Percentiles rank a stretch among this genome's conserved stretches.
Conservation (phyloP, 2,888 invertebrate species). For the Seira sanloemensis region DNA sequence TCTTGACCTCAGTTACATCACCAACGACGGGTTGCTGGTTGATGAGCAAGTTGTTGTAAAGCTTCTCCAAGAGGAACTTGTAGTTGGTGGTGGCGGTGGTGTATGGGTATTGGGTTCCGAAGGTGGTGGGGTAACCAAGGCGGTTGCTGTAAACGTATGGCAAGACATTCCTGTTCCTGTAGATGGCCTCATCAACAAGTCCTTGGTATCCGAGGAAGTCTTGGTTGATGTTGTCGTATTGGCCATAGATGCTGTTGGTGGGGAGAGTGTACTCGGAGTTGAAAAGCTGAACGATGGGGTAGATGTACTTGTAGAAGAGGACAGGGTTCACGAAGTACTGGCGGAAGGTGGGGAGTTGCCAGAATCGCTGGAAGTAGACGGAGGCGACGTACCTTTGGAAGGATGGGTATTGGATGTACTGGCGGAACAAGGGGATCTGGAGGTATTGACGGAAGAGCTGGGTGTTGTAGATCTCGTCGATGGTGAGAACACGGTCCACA, state of each 20-base stretch:
- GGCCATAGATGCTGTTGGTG: neutral
- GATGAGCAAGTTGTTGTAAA: conserved; percentile 45
- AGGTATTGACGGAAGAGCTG: conserved; percentile 49
- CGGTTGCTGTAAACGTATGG: conserved; percentile 46
- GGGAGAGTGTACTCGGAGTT: conserved; percentile 29
- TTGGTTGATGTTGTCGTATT: conserved; percentile 15
- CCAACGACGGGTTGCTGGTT: conserved; percentile 37
- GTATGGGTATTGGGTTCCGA: neutral
- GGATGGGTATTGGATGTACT: conserved; percentile 52
- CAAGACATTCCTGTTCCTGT: conserved; percentile 43
- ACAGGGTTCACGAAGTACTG: conserved; percentile 64
- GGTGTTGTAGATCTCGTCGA: conserved; percentile 45
- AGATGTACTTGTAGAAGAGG: conserved; percentile 68
- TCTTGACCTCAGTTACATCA: conserved; percentile 39
- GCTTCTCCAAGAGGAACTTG: conserved; percentile 57
- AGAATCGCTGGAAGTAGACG: conserved; percentile 64
- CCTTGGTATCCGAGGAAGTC: too few species aligned
- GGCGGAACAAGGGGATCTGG: conserved; percentile 55
- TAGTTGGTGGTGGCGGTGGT: conserved; percentile 46
- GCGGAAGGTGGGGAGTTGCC: conserved; percentile 48
- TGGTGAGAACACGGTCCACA: conserved; percentile 25
- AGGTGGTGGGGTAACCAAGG: too few species aligned
- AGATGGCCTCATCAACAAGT: neutral
- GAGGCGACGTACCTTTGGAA: conserved; percentile 50
- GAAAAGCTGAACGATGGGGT: conserved; percentile 56